A percentile compares a stretch with the other conserved stretches of the same genome.
Evolutionary conservation across 2,888 invertebrate genomes (phyloP).

Genomic region (Nysson spinosus): DNA sequence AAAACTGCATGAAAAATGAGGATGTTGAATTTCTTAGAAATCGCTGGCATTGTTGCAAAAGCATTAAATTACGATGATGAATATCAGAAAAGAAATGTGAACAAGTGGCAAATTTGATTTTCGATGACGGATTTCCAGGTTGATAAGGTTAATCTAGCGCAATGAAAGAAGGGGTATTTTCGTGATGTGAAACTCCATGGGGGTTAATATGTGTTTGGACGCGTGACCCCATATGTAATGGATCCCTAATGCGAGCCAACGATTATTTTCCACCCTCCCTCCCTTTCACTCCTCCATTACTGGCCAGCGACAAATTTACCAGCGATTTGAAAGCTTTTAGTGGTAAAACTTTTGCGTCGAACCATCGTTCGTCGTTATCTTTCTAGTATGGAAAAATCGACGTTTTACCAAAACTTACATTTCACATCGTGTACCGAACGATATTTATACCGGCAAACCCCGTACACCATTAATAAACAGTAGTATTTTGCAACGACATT

Average conservation of each 20-base stretch:
- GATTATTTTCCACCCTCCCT: constrained; percentile 45
- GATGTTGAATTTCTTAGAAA: too few relatives aligned
- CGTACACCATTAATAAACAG: not conserved
- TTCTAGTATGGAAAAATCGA: constrained; percentile 24
- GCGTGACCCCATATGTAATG: constrained; percentile 56
- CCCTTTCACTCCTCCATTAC: constrained; percentile 38
- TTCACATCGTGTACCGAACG: not conserved
- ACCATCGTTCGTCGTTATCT: constrained; percentile 44
- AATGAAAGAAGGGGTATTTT: constrained; percentile 13
- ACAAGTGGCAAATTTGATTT: not conserved
- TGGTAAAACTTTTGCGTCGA: constrained; percentile 46
- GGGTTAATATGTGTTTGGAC: constrained; percentile 55
- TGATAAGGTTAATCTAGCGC: constrained; percentile 20
- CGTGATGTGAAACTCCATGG: constrained; percentile 39
- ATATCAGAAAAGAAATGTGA: not conserved
- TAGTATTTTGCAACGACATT: too few relatives aligned
- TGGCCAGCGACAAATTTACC: constrained; percentile 55
- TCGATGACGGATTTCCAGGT: constrained; percentile 6
- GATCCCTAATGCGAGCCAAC: constrained; percentile 54
- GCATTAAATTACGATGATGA: not conserved
- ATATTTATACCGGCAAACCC: not conserved
- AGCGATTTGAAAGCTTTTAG: constrained; percentile 56
- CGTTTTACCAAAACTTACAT: constrained; percentile 17
- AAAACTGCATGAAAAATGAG: too few relatives aligned
- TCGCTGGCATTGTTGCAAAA: too few relatives aligned